Evolutionary conservation across 2,888 invertebrate genomes (phyloP), one percentile per base, ranked within the genome.

Genomic region (Drosophila mettleri): DNA sequence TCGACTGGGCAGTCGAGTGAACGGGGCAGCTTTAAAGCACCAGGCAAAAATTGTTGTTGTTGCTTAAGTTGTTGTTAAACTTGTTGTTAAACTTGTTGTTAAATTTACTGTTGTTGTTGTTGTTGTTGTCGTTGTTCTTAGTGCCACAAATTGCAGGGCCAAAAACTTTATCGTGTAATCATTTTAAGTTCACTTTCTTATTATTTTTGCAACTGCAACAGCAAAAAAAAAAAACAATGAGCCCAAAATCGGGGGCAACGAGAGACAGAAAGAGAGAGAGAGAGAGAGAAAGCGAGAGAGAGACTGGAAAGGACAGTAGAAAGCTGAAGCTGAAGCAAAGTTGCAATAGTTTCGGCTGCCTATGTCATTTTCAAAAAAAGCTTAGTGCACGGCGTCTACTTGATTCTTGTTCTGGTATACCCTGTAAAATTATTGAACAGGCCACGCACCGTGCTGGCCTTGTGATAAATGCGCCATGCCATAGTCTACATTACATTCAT

Each of bases 141-240:
- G 73, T 57, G 78, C 65, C 69, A 64, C 86, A 86, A 86, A 86
- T 83, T 83, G 80, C 86, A 72, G 83, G 75, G 64, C 74, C 66
- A 83, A 86, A 45, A 86, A 83, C 80, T 83, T 83, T 83, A 76
- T 74, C 86, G 78, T 83, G 83, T 86, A 83, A 83, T 83, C 83
- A 83, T 86, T 86, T 83, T 83, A 83, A 83, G 83, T 83, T 83
- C 83, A 70, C 78, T 86, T 83, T 83, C 83, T 83, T 83, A 86
- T 83, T 83, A 83, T 83, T 83, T 86, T 78, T 80, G 80, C 57
- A 66, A 49, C 34, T 58, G 52, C 70, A 76, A 60, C 63, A 78
- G 27, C 48, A 57, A 41, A 22, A 67, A 38, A 51, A 63, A 43
- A 22, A 29, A 53, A 53, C 52, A 38, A 52, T 52, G 27, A 27